Percentiles rank a stretch among this genome's conserved stretches.
Conservation (phyloP, 2,113 vertebrate genomes). For the Apeltes quadracus region DNA sequence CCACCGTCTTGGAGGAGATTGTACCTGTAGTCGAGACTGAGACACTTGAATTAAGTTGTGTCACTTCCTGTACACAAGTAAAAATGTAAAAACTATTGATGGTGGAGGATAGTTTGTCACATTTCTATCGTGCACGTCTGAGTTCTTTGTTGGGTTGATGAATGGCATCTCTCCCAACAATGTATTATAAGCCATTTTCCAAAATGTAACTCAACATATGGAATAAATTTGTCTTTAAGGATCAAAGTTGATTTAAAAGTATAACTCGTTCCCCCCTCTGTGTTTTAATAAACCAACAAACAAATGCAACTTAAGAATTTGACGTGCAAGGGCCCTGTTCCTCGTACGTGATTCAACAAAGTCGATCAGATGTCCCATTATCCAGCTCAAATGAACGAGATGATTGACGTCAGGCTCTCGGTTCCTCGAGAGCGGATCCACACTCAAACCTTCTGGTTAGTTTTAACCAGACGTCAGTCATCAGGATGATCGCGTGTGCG, state of each 20-base stretch:
- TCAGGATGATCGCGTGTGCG: no score
- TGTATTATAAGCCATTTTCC: neutral
- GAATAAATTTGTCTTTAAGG: neutral
- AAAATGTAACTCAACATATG: neutral
- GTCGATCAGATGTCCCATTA: no score
- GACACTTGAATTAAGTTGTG: constrained; percentile 14
- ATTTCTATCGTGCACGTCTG: neutral
- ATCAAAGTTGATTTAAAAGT: neutral
- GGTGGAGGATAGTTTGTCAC: neutral
- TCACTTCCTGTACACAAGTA: constrained; percentile 10
- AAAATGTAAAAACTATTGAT: neutral
- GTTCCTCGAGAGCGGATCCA: no score
- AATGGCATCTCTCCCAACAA: neutral
- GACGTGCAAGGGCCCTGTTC: no score
- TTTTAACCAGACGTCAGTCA: no score
- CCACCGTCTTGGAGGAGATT: constrained; percentile 20
- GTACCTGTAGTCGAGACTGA: constrained; percentile 29
- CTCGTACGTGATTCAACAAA: no score
- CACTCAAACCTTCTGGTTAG: no score
- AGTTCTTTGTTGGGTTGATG: no score
- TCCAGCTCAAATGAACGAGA: no score
- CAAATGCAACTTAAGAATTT: neutral
- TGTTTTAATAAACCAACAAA: neutral
- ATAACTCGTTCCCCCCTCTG: neutral
- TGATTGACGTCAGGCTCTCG: no score